Conservation (phyloP, 2,888 invertebrate genomes). For the Epistrophe eligans region DNA sequence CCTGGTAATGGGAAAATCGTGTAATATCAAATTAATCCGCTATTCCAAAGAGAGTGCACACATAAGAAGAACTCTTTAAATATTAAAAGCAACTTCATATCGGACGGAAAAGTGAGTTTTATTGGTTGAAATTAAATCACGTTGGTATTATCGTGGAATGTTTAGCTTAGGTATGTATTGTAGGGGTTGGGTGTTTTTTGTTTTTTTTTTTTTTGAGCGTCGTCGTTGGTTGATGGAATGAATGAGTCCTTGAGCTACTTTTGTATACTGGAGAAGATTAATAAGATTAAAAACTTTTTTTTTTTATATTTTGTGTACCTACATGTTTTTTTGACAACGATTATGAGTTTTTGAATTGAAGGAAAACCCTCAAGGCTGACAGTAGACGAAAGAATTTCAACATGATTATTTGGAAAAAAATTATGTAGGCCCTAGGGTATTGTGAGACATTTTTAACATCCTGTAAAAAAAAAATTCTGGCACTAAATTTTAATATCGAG, state of each 20-base stretch:
- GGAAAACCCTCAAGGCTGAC: background rate
- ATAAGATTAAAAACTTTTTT: constrained; percentile 31
- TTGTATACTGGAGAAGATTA: background rate
- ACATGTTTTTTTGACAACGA: background rate
- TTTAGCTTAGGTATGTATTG: background rate
- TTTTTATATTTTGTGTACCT: background rate
- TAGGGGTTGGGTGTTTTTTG: background rate
- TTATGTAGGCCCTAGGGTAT: background rate
- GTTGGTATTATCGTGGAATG: constrained; percentile 25
- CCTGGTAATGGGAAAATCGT: constrained; percentile 70
- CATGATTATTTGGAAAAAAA: background rate
- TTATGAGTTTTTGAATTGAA: constrained; percentile 8
- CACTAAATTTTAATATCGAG: background rate
- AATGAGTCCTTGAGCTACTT: constrained; percentile 29
- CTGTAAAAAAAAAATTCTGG: background rate
- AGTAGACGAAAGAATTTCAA: background rate
- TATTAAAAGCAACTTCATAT: constrained; percentile 53
- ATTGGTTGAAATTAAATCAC: constrained; percentile 53
- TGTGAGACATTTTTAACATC: background rate
- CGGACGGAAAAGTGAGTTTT: constrained; percentile 42
- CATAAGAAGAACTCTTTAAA: constrained; percentile 57
- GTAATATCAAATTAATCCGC: constrained; percentile 66
- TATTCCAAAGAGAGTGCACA: constrained; percentile 50
- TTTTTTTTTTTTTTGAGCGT: background rate
- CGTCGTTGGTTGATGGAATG: background rate